Evolutionary conservation across 2,888 invertebrate genomes (phyloP).

Genomic region (Leptopilina syphax): DNA sequence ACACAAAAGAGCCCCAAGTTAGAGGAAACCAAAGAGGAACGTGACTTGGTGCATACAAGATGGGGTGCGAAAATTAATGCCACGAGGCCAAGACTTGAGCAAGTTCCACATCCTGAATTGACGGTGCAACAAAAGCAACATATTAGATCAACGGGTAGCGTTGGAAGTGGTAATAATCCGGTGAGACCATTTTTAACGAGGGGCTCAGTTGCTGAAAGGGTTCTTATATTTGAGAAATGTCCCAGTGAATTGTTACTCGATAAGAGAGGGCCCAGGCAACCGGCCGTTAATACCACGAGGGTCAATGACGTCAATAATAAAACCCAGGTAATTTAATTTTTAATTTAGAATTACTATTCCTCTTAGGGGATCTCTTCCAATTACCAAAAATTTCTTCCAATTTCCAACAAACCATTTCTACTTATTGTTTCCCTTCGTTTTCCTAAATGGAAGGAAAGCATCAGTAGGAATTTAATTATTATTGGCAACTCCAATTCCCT

Average conservation of each 20-base stretch:
- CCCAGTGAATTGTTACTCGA: slow-evolving; percentile 88
- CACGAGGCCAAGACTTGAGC: slow-evolving; percentile 70
- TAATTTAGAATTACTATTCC: too few species aligned
- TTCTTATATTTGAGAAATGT: slow-evolving; percentile 93
- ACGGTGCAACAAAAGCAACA: slow-evolving; percentile 81
- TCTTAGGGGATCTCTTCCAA: too few species aligned
- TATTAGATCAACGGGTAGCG: slow-evolving; percentile 74
- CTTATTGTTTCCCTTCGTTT: too few species aligned
- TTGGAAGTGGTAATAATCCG: slow-evolving; percentile 80
- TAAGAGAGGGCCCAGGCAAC: slow-evolving; percentile 81
- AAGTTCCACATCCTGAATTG: slow-evolving; percentile 84
- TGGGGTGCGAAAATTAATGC: slow-evolving; percentile 77
- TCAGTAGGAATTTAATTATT: too few species aligned
- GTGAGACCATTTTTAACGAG: slow-evolving; percentile 91
- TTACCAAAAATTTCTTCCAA: too few species aligned
- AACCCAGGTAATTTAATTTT: slow-evolving; percentile 75
- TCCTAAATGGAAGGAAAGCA: too few species aligned
- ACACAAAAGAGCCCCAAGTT: slow-evolving; percentile 50
- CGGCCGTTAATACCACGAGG: slow-evolving; percentile 77
- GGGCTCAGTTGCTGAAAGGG: slow-evolving; percentile 93
- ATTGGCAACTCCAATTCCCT: too few species aligned
- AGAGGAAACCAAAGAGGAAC: slow-evolving; percentile 63
- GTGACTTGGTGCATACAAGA: slow-evolving; percentile 66
- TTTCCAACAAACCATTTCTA: too few species aligned
- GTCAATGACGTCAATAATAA: slow-evolving; percentile 76